Conservation (phyloP, 2,797 vertebrate genomes). For the Sebastes umbrosus region DNA sequence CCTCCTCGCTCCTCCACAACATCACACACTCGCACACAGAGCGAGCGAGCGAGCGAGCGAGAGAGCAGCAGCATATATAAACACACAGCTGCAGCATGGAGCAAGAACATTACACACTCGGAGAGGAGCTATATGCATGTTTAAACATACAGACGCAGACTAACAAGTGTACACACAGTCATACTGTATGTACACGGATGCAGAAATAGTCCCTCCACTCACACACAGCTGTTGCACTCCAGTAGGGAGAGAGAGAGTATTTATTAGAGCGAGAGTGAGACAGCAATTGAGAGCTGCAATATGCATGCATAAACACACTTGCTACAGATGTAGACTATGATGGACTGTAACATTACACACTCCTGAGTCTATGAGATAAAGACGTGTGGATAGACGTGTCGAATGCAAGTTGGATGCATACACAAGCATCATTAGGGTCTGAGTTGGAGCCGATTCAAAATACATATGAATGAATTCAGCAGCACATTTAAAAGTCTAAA, state of each 20-base stretch:
- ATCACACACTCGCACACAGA: conserved; percentile 51
- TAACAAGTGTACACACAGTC: conserved; percentile 32
- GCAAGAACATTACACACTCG: conserved; percentile 2
- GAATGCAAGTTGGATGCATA: too few relatives aligned
- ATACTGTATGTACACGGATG: conserved; percentile 15
- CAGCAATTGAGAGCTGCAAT: conserved; percentile 22
- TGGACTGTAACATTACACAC: conserved; percentile 2
- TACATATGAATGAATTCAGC: not conserved
- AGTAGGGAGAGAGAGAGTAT: conserved; percentile 3
- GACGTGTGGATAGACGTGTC: not conserved
- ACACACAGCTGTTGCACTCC: conserved; percentile 47
- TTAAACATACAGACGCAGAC: conserved; percentile 49
- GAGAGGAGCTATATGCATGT: conserved; percentile 42
- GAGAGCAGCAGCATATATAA: conserved; percentile 7
- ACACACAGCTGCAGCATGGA: conserved; percentile 36
- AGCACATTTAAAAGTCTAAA: not conserved
- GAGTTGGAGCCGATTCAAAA: not conserved
- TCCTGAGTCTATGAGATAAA: not conserved
- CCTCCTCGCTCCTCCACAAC: conserved; percentile 54
- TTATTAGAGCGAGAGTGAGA: conserved; percentile 22
- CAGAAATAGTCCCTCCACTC: conserved; percentile 4
- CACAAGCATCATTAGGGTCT: not conserved
- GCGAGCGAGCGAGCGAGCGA: not conserved
- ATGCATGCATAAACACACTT: conserved; percentile 42
- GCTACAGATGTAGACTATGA: conserved; percentile 5